Evolutionary conservation across 1,140 invertebrate genomes (phyloP), one percentile per base, ranked within the genome.

Genomic region (Listronotus bonariensis): DNA sequence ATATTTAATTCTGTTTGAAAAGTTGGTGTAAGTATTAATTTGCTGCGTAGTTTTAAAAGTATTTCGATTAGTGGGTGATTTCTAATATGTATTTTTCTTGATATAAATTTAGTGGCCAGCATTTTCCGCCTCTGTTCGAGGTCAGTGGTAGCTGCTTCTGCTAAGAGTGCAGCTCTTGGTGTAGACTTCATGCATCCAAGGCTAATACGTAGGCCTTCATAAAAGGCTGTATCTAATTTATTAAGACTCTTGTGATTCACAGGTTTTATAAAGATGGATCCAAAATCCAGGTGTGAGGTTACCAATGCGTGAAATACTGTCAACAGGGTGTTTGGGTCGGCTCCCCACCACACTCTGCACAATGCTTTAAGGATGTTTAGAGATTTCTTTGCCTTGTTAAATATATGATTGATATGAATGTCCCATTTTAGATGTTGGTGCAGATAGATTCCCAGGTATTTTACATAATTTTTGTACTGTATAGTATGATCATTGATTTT

Each of bases 91-190:
- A 56, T 31, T 5, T n/a, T 51, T 57, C 53, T 57, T 6, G 41
- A 8, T 3, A 63, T 8, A 53, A 62, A 62, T 66, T 62, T 58
- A 5, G 14, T 53, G 14, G 58, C 41, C 14, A 67, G 20, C 15
- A n/a, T 42, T 58, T 41, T 41, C 26, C 59, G 56, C n/a, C 59
- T 38, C 7, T 58, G 26, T 36, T 67, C 54, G 9, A 66, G 32
- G 20, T 20, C 17, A 5, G 62, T n/a, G 40, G 56, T 57, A 12
- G 41, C 51, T 51, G 48, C 48, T 31, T 60, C 57, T 8, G 43
- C 57, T 15, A 60, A 15, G 7, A 60, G n/a, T 10, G 20, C 57
- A 34, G 26, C 48, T 10, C 5, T 60, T 34, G 57, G 31, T 20
- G 57, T 60, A 9, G 57, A 60, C 15, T 17, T 48, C 57, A 60